These are phyloP conservation scores for Eurypyga helias DNA, from an alignment of 2,113 vertebrate species.

Conservation along the genomic window DNA sequence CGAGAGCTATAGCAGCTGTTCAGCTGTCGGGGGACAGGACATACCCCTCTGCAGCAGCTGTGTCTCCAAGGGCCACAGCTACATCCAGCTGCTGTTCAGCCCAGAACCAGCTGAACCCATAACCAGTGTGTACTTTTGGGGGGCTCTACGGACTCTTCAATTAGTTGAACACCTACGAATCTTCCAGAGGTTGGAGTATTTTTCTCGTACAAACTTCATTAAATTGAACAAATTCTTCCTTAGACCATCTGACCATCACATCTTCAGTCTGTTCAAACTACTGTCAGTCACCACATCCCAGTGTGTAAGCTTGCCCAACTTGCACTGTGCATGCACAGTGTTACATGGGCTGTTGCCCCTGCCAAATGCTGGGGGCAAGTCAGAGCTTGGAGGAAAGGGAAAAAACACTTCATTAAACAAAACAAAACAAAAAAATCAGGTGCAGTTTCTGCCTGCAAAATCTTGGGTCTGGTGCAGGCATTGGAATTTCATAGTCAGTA, in stretches of 20 bases:
- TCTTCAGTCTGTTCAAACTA: neutral
- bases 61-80: neutral
- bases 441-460: neutral
- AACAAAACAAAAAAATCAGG: neutral
- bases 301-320: neutral
- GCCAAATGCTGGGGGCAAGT: neutral
- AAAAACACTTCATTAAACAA: neutral
- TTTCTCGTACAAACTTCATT: neutral
- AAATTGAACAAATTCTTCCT: neutral
- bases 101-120: rapidly evolving
- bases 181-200: neutral
- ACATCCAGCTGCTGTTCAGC: neutral
- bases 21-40: neutral
- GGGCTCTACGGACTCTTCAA: neutral
- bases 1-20: neutral
- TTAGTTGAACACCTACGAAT: neutral
- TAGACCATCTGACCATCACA: neutral
- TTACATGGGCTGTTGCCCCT: neutral
- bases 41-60: neutral
- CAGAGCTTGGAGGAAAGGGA: neutral
- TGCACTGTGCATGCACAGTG: neutral
- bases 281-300: neutral
- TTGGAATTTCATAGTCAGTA: neutral
- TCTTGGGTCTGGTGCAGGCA: neutral
- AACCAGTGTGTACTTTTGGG: neutral